Evolutionary conservation across 37 sponge, comb jelly and placozoan species (phyloP).

Genomic region (Eunapius fragilis): DNA sequence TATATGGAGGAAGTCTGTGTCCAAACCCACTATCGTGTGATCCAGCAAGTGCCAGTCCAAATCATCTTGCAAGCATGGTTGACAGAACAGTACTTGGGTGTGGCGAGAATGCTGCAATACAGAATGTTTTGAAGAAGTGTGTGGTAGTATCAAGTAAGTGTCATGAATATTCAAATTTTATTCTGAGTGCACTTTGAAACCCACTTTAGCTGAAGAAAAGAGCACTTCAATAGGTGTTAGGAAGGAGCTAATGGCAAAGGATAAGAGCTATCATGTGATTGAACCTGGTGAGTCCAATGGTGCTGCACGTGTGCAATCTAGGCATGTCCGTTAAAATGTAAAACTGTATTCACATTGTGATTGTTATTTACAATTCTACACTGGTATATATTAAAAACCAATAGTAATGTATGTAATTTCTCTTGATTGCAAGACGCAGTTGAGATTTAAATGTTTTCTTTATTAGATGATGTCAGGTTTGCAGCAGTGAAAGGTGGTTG

Average conservation of each 20-base stretch:
- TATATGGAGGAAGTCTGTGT: neutral
- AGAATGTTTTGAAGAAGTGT: neutral
- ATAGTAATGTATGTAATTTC: neutral
- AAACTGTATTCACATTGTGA: no score
- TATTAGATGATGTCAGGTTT: neutral
- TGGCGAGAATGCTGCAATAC: neutral
- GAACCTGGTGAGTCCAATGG: neutral
- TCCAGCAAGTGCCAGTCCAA: neutral
- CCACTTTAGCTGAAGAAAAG: neutral
- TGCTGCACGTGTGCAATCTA: no score
- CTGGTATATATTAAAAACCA: neutral
- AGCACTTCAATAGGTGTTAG: neutral
- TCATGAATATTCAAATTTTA: neutral
- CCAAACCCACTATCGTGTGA: conserved; percentile 4
- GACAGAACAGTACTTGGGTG: neutral
- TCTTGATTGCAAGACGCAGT: neutral
- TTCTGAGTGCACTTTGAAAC: neutral
- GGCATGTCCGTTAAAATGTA: no score
- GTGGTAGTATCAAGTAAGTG: neutral
- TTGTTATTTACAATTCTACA: no score
- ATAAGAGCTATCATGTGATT: neutral
- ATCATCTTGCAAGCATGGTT: conserved; percentile 12
- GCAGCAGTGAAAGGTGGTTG: neutral
- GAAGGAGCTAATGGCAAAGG: neutral
- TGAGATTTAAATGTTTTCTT: neutral